phyloP scores from a whole-genome alignment of 2,888 invertebrate genomes.

The Sphecodes monilicornis region DNA sequence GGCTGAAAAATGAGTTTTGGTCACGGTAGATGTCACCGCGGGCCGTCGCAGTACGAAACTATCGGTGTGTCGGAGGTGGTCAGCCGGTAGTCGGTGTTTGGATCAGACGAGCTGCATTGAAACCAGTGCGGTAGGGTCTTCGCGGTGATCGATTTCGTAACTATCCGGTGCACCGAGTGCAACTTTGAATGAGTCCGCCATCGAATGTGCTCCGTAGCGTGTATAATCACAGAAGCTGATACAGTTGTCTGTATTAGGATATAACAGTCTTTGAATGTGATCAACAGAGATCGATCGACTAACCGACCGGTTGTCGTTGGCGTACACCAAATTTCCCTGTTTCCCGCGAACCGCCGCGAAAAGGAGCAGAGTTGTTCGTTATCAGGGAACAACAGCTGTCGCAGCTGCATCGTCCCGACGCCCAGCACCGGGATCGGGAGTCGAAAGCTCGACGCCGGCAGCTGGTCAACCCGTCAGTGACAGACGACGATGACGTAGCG shows the following conservation, averaged over 20 bases:
- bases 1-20: slow-evolving; percentile 23
- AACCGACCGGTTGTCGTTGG: not conserved
- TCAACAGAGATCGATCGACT: not conserved
- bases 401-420: slow-evolving; percentile 66
- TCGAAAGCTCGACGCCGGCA: slow-evolving; percentile 62
- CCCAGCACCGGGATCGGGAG: slow-evolving; percentile 44
- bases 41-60: slow-evolving; percentile 8
- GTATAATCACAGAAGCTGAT: not conserved
- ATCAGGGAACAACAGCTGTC: slow-evolving; percentile 67
- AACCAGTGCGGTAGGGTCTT: not conserved
- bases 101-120: not conserved
- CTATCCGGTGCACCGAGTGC: not conserved
- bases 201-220: not conserved
- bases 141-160: not conserved
- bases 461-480: slow-evolving; percentile 64
- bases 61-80: not conserved
- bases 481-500: slow-evolving; percentile 78
- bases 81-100: slow-evolving; percentile 20
- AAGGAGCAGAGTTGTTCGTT: slow-evolving; percentile 32
- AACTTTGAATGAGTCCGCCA: not conserved
- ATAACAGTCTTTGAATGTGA: not conserved
- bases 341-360: slow-evolving; percentile 24
- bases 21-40: not conserved
- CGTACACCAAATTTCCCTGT: not conserved
- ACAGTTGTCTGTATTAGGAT: not conserved